phyloP scores from a whole-genome alignment of 1,140 invertebrate genomes.

The Drosophila tsacasi region DNA sequence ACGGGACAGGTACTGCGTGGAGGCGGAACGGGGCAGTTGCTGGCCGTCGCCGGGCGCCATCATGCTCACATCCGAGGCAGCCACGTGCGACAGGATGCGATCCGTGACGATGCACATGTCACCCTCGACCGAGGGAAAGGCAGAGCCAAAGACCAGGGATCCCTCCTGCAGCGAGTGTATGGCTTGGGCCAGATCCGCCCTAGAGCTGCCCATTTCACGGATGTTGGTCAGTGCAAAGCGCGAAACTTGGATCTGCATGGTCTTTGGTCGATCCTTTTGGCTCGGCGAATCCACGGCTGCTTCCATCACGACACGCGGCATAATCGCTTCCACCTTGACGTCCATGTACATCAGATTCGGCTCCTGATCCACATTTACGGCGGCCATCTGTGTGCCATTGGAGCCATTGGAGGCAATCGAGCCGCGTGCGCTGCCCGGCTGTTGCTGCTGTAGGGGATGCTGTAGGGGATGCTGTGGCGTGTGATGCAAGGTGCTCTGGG shows the following conservation, averaged over 20 bases:
- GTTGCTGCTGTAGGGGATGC: not conserved
- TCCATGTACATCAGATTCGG: constrained; percentile 91
- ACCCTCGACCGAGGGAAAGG: constrained; percentile 89
- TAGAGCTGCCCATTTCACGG: constrained; percentile 89
- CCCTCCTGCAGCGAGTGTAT: constrained; percentile 90
- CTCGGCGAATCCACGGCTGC: constrained; percentile 75
- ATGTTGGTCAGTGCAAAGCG: constrained; percentile 92
- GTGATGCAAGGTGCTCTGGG: constrained; percentile 43
- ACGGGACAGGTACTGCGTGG: constrained; percentile 84
- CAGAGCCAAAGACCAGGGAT: constrained; percentile 90
- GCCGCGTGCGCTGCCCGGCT: constrained; percentile 48
- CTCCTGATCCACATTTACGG: constrained; percentile 70
- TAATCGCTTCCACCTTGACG: constrained; percentile 95
- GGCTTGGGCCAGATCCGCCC: constrained; percentile 90
- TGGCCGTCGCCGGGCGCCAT: constrained; percentile 52
- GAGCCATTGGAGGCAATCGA: constrained; percentile 79
- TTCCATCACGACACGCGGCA: constrained; percentile 89
- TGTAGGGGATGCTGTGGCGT: constrained; percentile 44
- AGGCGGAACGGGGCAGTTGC: constrained; percentile 65
- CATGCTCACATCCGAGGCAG: constrained; percentile 71
- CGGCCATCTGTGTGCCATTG: constrained; percentile 76
- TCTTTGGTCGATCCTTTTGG: constrained; percentile 90
- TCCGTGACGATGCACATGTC: constrained; percentile 90
- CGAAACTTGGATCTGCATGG: constrained; percentile 92
- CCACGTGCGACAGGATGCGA: constrained; percentile 91